Percentiles rank a stretch among this genome's conserved stretches.
These are phyloP conservation scores for Astatoreochromis straeleni DNA, from an alignment of 2,113 vertebrate species.

Conservation along the genomic window DNA sequence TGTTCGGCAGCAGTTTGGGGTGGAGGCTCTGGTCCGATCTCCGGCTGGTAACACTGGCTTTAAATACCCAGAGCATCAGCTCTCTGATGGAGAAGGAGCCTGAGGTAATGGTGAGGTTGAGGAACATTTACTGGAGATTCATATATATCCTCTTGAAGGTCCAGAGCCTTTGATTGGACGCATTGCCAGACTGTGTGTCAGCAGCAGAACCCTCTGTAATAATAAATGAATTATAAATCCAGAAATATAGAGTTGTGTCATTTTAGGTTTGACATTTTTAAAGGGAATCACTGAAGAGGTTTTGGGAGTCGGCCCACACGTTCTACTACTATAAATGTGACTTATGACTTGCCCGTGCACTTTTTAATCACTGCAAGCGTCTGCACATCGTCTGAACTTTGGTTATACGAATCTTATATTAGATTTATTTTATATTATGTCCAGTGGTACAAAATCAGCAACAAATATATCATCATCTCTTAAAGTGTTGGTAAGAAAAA, in stretches of 20 bases:
- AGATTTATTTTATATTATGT: background rate
- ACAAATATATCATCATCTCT: accelerated
- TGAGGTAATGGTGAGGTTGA: background rate
- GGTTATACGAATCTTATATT: background rate
- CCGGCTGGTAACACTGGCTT: background rate
- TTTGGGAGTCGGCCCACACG: accelerated
- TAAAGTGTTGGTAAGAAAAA: background rate
- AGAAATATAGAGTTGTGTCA: background rate
- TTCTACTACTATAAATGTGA: background rate
- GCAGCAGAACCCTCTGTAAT: background rate
- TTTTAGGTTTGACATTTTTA: background rate
- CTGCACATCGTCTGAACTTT: background rate
- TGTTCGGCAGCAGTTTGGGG: background rate
- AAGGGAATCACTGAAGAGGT: background rate
- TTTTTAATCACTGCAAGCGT: background rate
- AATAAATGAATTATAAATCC: background rate
- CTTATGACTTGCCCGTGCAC: accelerated
- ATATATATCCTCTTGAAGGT: background rate
- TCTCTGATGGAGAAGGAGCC: background rate
- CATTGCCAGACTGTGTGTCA: accelerated
- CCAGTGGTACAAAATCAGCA: accelerated
- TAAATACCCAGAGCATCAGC: background rate
- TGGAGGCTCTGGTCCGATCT: background rate
- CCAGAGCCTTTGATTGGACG: background rate
- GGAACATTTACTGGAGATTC: background rate